phyloP scores from a whole-genome alignment of 1,140 invertebrate species.

The Drosophila ercepeae region DNA sequence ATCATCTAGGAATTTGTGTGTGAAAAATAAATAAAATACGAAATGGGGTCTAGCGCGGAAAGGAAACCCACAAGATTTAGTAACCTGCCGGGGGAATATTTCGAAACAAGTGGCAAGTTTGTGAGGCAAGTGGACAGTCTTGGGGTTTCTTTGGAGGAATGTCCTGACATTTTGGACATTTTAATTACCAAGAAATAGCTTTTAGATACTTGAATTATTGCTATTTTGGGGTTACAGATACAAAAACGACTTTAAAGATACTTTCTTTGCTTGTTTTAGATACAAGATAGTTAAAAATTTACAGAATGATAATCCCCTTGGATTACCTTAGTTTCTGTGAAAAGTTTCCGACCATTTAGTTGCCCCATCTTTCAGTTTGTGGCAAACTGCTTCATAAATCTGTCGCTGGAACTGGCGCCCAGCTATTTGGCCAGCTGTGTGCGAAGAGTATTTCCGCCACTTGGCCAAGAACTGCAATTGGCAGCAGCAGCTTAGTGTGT shows the following conservation, averaged over 20 bases:
- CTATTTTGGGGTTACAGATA: neutral
- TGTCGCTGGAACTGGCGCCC: constrained; percentile 25
- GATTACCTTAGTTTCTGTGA: neutral
- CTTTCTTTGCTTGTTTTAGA: too few relatives aligned
- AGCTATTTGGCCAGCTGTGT: constrained; percentile 52
- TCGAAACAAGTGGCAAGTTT: constrained; percentile 34
- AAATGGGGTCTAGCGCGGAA: constrained; percentile 40
- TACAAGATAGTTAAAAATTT: neutral
- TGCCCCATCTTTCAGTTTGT: neutral
- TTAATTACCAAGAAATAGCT: neutral
- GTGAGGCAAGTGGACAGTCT: constrained; percentile 12
- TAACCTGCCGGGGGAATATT: constrained; percentile 31
- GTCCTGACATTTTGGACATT: neutral
- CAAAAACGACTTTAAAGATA: neutral
- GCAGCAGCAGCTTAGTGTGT: constrained; percentile 40
- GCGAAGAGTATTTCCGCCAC: constrained; percentile 65
- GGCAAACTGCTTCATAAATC: constrained; percentile 25
- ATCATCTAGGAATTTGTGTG: constrained; percentile 44
- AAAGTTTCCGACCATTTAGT: neutral
- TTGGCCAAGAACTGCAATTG: constrained; percentile 50
- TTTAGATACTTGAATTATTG: neutral
- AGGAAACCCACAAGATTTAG: constrained; percentile 39
- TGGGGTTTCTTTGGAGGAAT: neutral
- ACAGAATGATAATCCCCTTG: neutral
- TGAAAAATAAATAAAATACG: constrained; percentile 36